phyloP scores from a whole-genome alignment of 2,888 invertebrate genomes.

The Lottia scabra region DNA sequence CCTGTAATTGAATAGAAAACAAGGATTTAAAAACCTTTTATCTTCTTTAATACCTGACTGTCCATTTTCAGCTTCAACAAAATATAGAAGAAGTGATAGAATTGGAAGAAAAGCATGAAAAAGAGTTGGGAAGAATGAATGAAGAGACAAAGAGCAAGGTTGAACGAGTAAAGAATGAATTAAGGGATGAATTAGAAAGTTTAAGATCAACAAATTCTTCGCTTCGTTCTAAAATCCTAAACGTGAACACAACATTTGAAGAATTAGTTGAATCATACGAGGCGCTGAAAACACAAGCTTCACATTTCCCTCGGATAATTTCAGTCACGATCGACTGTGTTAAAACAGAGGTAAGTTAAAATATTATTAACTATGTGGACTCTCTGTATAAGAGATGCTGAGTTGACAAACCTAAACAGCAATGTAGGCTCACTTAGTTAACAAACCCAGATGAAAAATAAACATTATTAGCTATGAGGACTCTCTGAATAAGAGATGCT shows the following conservation, averaged over 20 bases:
- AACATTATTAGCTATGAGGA: neutral
- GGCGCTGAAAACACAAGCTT: slow-evolving; percentile 44
- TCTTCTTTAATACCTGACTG: too few species aligned
- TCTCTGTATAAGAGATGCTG: neutral
- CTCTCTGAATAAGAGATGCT: too few species aligned
- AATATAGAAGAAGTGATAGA: slow-evolving; percentile 18
- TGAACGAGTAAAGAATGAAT: slow-evolving; percentile 19
- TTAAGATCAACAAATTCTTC: slow-evolving; percentile 35
- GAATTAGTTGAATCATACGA: slow-evolving; percentile 44
- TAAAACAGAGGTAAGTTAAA: slow-evolving; percentile 41
- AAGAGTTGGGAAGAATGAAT: neutral
- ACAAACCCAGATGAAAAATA: too few species aligned
- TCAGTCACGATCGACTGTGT: slow-evolving; percentile 38
- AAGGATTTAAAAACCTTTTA: too few species aligned
- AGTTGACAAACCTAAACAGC: too few species aligned
- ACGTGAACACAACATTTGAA: slow-evolving; percentile 38
- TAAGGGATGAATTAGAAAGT: slow-evolving; percentile 28
- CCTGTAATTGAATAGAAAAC: too few species aligned
- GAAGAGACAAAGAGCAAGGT: slow-evolving; percentile 27
- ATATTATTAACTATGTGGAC: too few species aligned
- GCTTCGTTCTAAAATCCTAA: slow-evolving; percentile 30
- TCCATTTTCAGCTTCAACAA: slow-evolving; percentile 17
- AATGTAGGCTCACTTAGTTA: too few species aligned
- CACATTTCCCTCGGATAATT: slow-evolving; percentile 45
- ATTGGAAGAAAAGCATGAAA: slow-evolving; percentile 23